Conservation (phyloP, 2,113 vertebrate species). For the Silurus asotus region DNA sequence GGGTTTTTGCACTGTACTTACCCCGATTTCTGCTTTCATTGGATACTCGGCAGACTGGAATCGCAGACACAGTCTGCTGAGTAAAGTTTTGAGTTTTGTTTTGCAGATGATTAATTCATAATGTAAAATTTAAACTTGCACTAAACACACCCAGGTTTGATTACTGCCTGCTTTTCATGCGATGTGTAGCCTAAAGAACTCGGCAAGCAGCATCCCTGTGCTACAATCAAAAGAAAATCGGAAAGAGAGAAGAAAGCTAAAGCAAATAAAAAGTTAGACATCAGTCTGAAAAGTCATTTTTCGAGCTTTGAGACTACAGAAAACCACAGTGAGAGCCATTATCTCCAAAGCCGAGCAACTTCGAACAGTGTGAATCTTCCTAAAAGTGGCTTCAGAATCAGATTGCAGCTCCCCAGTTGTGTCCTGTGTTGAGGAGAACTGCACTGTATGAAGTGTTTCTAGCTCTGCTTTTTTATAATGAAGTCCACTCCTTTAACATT, state of each 20-base stretch:
- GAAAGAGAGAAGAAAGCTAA: not conserved
- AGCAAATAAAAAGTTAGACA: not conserved
- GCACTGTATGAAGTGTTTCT: no score
- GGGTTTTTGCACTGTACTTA: not conserved
- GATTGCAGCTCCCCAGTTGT: no score
- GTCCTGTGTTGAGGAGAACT: no score
- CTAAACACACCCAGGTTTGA: not conserved
- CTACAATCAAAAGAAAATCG: not conserved
- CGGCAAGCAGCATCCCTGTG: not conserved
- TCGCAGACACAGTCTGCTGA: no score
- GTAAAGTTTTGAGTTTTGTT: no score
- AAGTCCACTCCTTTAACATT: no score
- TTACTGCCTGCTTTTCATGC: not conserved
- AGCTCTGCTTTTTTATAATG: no score
- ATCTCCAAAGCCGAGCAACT: not conserved
- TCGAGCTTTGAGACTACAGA: not conserved
- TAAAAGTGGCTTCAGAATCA: not conserved
- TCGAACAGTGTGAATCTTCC: not conserved
- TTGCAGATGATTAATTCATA: not conserved
- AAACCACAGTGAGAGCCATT: not conserved
- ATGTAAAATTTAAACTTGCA: not conserved
- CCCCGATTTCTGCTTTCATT: not conserved
- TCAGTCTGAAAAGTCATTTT: not conserved
- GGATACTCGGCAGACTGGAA: not conserved
- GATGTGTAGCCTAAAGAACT: not conserved